Conservation (phyloP, 2,888 invertebrate genomes). For the Aphelenchoides bicaudatus region DNA sequence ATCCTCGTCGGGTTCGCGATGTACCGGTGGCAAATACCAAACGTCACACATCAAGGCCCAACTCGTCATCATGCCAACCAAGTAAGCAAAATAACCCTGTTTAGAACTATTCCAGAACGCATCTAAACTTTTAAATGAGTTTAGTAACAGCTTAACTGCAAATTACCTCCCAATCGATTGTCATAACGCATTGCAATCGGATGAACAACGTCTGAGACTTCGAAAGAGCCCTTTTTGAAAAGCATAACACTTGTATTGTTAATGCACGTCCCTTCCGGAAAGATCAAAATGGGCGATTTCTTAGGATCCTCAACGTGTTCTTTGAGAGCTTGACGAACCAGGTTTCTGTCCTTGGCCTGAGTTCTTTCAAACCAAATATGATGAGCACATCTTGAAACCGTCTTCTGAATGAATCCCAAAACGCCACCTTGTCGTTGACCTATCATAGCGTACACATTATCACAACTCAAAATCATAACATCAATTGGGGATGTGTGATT, state of each 20-base stretch:
- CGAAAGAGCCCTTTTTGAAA: constrained; percentile 99
- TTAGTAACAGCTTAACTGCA: constrained; percentile 96
- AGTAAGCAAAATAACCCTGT: constrained; percentile 60
- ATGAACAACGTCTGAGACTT: constrained; percentile 81
- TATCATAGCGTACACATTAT: constrained; percentile 86
- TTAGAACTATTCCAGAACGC: constrained; percentile 97
- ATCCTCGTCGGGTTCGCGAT: constrained; percentile 67
- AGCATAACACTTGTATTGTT: constrained; percentile 99
- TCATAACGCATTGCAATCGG: constrained; percentile 99
- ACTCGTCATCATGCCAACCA: constrained; percentile 92
- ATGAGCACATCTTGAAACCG: constrained; percentile 77
- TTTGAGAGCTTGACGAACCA: constrained; percentile 70
- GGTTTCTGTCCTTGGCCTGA: constrained; percentile 85
- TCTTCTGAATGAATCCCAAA: constrained; percentile 67
- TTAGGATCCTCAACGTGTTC: constrained; percentile 85
- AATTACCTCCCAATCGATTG: constrained; percentile 87
- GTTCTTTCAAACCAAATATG: constrained; percentile 98
- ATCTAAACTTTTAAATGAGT: too few relatives aligned
- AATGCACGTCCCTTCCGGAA: constrained; percentile 98
- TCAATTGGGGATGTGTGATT: constrained; percentile 93
- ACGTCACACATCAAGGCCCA: constrained; percentile 99
- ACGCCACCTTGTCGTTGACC: constrained; percentile 93
- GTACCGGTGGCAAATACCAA: constrained; percentile 75
- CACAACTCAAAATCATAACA: constrained; percentile 77
- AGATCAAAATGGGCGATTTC: constrained; percentile 94